Conservation (phyloP, 2,888 invertebrate species). For the Leptothorax acervorum region DNA sequence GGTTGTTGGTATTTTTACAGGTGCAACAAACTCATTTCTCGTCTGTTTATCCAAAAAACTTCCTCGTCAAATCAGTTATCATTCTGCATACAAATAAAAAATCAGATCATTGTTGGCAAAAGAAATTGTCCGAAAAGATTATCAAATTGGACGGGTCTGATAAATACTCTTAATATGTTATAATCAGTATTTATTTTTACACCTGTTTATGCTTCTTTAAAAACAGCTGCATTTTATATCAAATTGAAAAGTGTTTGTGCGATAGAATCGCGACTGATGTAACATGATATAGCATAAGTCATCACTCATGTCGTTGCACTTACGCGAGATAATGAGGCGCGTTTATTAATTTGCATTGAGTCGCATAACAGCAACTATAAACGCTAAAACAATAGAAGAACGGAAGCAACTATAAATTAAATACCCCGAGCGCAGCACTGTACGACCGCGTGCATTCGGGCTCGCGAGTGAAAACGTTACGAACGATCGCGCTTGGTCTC, state of each 20-base stretch:
- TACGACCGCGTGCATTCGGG: background rate
- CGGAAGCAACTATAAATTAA: conserved; percentile 4
- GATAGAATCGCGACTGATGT: background rate
- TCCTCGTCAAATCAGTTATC: background rate
- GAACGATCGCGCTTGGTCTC: conserved; percentile 33
- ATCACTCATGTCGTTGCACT: conserved; percentile 11
- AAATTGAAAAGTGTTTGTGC: background rate
- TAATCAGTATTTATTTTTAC: background rate
- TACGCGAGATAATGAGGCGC: background rate
- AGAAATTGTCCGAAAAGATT: background rate
- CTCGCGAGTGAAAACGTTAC: conserved; percentile 9
- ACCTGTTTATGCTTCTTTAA: background rate
- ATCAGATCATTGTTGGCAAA: background rate
- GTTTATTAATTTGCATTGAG: conserved; percentile 4
- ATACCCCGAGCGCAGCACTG: background rate
- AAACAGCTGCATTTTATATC: background rate
- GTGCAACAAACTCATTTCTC: background rate
- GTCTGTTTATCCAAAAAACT: background rate
- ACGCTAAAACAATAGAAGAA: background rate
- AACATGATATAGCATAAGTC: background rate
- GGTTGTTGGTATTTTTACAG: background rate
- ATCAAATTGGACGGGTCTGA: background rate
- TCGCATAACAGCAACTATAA: background rate
- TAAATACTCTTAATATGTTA: background rate
- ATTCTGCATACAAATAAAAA: background rate